These are phyloP conservation scores for Conchocele bisecta DNA, from an alignment of 2,888 invertebrate species.

Conservation along the genomic window DNA sequence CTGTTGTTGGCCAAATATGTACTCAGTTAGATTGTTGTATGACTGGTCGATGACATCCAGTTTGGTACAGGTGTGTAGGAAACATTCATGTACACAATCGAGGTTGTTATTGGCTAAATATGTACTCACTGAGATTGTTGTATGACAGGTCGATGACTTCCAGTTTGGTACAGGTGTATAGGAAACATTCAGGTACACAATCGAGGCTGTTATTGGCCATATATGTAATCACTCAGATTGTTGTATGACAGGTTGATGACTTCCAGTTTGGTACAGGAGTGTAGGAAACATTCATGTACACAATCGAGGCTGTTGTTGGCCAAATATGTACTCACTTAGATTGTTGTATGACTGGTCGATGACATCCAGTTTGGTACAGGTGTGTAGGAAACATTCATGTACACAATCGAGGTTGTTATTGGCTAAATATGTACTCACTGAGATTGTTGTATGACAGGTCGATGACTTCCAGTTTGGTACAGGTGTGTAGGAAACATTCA, in stretches of 20 bases:
- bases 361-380: conserved; percentile 67
- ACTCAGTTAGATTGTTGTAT: conserved; percentile 73
- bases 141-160: conserved; percentile 69
- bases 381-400: conserved; percentile 69
- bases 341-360: conserved; percentile 70
- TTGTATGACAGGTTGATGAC: conserved; percentile 73
- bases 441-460: conserved; percentile 70
- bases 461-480: conserved; percentile 68
- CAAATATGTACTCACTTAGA: conserved; percentile 68
- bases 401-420: too few relatives aligned
- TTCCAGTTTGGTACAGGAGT: conserved; percentile 63
- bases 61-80: conserved; percentile 63
- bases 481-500: conserved; percentile 67
- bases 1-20: conserved; percentile 68
- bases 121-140: conserved; percentile 72
- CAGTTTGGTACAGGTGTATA: conserved; percentile 64
- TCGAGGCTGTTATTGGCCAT: too few relatives aligned
- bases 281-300: conserved; percentile 72
- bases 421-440: conserved; percentile 67
- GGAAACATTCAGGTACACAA: conserved; percentile 70
- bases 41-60: conserved; percentile 70
- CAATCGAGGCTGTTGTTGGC: conserved; percentile 69
- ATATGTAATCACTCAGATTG: conserved; percentile 65
- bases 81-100: conserved; percentile 68
- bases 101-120: too few relatives aligned